phyloP scores from a whole-genome alignment of 2,797 vertebrate genomes.

The Ambastaia sidthimunki region DNA sequence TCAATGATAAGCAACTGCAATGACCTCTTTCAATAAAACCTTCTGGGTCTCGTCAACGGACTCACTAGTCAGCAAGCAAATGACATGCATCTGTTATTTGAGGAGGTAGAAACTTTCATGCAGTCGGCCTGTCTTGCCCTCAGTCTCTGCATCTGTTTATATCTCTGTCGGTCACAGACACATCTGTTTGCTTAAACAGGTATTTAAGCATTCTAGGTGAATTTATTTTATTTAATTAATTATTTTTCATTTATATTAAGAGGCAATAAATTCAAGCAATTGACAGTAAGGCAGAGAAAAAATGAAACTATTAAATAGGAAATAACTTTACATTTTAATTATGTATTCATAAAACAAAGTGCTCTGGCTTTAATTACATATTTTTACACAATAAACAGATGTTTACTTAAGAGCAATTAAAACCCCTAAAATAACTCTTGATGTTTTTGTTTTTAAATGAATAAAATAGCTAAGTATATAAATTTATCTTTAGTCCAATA shows the following conservation, averaged over 20 bases:
- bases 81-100: conserved; percentile 90
- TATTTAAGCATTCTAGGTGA: neutral
- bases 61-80: conserved; percentile 81
- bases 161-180: conserved; percentile 31
- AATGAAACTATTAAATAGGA: neutral
- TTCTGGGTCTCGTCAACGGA: conserved; percentile 72
- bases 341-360: conserved; percentile 13
- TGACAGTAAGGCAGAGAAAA: neutral
- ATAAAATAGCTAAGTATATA: neutral
- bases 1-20: conserved; percentile 45
- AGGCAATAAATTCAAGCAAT: neutral
- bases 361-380: neutral
- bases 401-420: conserved; percentile 12
- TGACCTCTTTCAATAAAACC: conserved; percentile 59
- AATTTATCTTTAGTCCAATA: neutral
- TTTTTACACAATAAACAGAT: neutral
- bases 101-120: conserved; percentile 78
- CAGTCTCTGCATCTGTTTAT: conserved; percentile 7
- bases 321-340: neutral
- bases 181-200: conserved; percentile 12
- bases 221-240: neutral
- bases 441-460: neutral
- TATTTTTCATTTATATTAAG: neutral
- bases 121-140: conserved; percentile 63
- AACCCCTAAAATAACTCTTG: conserved; percentile 3